Conservation (phyloP, 2,113 vertebrate genomes). For the Cyrtonyx montezumae region DNA sequence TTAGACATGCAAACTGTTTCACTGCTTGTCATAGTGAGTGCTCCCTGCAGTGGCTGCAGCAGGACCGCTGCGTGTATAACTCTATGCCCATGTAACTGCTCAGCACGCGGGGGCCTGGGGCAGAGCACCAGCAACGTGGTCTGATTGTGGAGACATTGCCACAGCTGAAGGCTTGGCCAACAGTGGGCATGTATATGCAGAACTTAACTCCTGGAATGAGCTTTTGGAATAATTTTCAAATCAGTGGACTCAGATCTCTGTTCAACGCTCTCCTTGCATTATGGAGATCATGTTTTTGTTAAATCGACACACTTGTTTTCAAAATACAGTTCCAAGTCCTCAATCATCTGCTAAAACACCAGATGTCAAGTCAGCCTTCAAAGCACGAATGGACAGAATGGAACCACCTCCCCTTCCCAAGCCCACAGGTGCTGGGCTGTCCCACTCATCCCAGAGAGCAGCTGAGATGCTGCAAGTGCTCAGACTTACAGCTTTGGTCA, state of each 20-base stretch:
- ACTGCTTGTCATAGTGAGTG: background rate
- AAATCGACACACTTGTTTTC: background rate
- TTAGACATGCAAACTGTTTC: constrained; percentile 8
- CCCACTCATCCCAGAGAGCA: background rate
- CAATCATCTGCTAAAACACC: background rate
- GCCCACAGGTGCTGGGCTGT: background rate
- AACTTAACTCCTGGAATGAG: background rate
- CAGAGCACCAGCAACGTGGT: background rate
- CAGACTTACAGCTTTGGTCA: background rate
- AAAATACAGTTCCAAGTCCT: background rate
- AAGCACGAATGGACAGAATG: rapidly evolving
- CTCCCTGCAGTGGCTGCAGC: background rate
- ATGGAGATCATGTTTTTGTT: background rate
- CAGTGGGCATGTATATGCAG: rapidly evolving
- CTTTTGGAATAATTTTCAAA: background rate
- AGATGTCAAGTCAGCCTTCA: background rate
- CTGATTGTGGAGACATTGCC: background rate
- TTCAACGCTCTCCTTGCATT: background rate
- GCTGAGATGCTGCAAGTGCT: rapidly evolving
- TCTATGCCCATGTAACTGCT: background rate
- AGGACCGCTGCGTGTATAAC: background rate
- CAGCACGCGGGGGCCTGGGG: background rate
- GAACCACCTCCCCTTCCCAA: rapidly evolving
- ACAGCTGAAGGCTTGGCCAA: background rate
- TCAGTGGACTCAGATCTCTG: background rate